These are phyloP conservation scores for Trachelus troglodyta DNA, from an alignment of 2,888 invertebrate species.

Conservation along the genomic window DNA sequence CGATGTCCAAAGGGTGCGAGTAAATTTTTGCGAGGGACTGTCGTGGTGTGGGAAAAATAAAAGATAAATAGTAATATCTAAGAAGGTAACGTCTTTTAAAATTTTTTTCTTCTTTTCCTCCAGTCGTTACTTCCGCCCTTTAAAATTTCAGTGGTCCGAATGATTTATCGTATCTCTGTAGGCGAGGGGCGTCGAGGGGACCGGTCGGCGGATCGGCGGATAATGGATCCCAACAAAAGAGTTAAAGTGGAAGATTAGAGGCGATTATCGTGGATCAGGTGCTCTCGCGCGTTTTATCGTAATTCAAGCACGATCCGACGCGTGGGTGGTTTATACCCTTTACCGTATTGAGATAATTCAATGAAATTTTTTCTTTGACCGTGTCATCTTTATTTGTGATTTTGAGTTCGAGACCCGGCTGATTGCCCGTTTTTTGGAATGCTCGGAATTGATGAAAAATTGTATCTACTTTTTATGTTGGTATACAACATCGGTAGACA, in stretches of 20 bases:
- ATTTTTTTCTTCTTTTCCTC: not conserved
- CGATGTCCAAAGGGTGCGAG: accelerated
- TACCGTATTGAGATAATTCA: slow-evolving; percentile 42
- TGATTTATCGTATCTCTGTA: slow-evolving; percentile 57
- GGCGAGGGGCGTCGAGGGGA: slow-evolving; percentile 17
- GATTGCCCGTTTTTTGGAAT: not conserved
- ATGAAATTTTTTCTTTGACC: slow-evolving; percentile 35
- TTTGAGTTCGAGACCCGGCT: not conserved
- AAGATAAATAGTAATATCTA: not conserved
- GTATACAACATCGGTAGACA: not conserved
- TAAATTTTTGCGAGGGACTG: not conserved
- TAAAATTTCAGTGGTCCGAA: slow-evolving; percentile 43
- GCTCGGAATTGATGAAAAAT: not conserved
- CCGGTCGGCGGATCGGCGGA: slow-evolving; percentile 21
- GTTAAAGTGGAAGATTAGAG: slow-evolving; percentile 66
- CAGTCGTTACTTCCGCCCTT: slow-evolving; percentile 48
- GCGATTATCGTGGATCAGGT: slow-evolving; percentile 64
- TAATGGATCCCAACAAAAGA: slow-evolving; percentile 52
- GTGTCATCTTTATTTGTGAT: not conserved
- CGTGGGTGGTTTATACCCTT: slow-evolving; percentile 58
- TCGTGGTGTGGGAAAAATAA: not conserved
- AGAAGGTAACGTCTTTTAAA: not conserved
- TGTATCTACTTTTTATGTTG: not conserved
- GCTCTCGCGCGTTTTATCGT: slow-evolving; percentile 56
- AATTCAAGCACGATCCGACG: slow-evolving; percentile 56